Evolutionary conservation across 2,888 invertebrate species (phyloP).

Genomic region (Ametastegia equiseti): DNA sequence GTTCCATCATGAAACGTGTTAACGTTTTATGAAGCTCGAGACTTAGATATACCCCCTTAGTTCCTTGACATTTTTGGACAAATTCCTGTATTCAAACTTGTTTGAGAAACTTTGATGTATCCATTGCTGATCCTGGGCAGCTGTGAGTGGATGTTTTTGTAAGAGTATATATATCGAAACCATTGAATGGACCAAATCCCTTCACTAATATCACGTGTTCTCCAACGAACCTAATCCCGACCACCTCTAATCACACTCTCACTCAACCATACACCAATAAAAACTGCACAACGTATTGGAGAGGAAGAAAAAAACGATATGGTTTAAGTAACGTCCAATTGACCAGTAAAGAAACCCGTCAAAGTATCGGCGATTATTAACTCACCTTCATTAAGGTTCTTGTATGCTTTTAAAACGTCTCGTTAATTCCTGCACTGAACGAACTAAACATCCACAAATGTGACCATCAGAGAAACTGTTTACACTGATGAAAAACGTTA

Average conservation of each 20-base stretch:
- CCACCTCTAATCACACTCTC: constrained; percentile 8
- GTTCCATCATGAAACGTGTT: no score
- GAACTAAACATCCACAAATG: neutral
- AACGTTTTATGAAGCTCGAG: no score
- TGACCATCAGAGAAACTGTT: neutral
- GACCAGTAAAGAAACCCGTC: neutral
- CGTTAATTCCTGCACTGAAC: neutral
- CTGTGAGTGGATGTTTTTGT: no score
- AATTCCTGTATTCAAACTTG: no score
- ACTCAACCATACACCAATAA: constrained; percentile 14
- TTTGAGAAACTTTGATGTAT: no score
- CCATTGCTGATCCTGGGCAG: no score
- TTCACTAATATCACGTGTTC: neutral
- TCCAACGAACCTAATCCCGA: constrained; percentile 10
- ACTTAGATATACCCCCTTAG: no score
- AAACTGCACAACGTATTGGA: constrained; percentile 9
- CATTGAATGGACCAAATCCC: no score
- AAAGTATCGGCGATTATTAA: neutral
- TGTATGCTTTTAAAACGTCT: neutral
- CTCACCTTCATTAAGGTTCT: constrained; percentile 17
- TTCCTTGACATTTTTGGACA: no score
- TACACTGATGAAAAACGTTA: neutral
- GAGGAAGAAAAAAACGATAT: neutral
- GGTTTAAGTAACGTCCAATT: neutral
- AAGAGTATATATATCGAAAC: no score